Base-by-base conservation (phyloP, 2,113 vertebrate genomes). In the Azemiops feae region DNA sequence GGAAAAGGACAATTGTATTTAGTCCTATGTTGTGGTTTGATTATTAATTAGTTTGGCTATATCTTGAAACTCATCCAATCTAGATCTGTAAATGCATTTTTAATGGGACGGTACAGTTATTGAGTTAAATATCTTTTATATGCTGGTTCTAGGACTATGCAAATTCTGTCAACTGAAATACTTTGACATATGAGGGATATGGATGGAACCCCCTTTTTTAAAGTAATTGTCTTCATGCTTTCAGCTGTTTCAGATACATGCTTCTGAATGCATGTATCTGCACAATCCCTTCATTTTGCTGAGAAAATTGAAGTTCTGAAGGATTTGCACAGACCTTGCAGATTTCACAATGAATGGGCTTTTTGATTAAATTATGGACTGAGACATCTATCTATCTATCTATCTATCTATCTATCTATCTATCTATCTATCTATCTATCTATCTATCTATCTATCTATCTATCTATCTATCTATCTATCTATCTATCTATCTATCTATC, bases 41-140 rank as follows among this genome's bases (percentile, higher is more conserved):
- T 95, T 95, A 93, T 94, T 92, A 88, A 93, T 91, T 91, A 91
- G 94, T 94, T 85, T 64, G 91, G 12, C 2, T 92, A 91, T 92
- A 92, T 10, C 85, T 94, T 91, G 87, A 91, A 91, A 89, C 39
- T 89, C 57, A 85, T 89, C 54, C 74, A 54, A 43, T 47, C 47
- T 34, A 57, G n/a, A 25, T 1, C 85, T 88, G 23, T 57, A 57
- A 88, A 88, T 55, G 1, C 10, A 74, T n/a, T 90, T 94, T 91
- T n/a, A 3, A 27, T 60, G 94, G 54, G 89, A 95, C 58, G 58
- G 25, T 34, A 14, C 12, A 85, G 30, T 91, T 87, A 89, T 90
- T 34, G 20, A 22, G 20, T 88, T 86, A 43, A 45, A 55, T 7
- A 91, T 8, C 0, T 85, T 91, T 94, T 89, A 43, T 23, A 52